Percentiles rank a stretch among this genome's conserved stretches.
phyloP scores from a whole-genome alignment of 2,888 invertebrate species.

The Drosophila meridiana region DNA sequence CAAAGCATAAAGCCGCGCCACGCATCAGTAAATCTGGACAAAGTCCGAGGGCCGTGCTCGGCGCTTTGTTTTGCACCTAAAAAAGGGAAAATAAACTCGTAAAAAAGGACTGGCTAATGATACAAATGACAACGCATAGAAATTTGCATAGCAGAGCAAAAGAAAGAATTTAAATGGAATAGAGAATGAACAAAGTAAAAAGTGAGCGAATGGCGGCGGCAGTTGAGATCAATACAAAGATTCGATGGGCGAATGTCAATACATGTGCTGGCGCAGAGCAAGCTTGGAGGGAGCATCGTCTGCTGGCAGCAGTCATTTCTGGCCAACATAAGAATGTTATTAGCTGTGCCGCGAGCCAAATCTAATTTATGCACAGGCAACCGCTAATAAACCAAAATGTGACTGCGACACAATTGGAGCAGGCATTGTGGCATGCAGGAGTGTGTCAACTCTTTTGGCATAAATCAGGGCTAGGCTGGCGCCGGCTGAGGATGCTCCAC shows the following conservation, averaged over 20 bases:
- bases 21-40: constrained; percentile 42
- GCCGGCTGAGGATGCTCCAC: constrained; percentile 35
- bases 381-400: constrained; percentile 18
- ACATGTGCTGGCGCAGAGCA: not conserved
- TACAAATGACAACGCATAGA: constrained; percentile 57
- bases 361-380: constrained; percentile 27
- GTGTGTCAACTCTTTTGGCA: constrained; percentile 66
- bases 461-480: constrained; percentile 61
- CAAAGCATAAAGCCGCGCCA: constrained; percentile 53
- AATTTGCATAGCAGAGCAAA: constrained; percentile 43
- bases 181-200: not conserved
- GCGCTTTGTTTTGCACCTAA: constrained; percentile 24
- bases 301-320: not conserved
- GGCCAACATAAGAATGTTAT: not conserved
- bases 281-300: not conserved
- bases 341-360: constrained; percentile 31
- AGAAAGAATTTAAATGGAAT: constrained; percentile 32
- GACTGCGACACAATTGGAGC: constrained; percentile 17
- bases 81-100: constrained; percentile 5
- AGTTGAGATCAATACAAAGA: constrained; percentile 4
- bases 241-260: constrained; percentile 28
- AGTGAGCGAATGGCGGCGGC: not conserved
- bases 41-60: constrained; percentile 30
- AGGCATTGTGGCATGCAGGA: constrained; percentile 8
- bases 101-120: constrained; percentile 52